Percentiles rank a stretch among this genome's conserved stretches.
Evolutionary conservation across 2,113 vertebrate species (phyloP).

Genomic region (rabbit (Oryctolagus cuniculus)): mOryCun1.1 NC_091450.1:38302501-38303000

Average conservation of each 20-base stretch:
- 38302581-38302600: background rate
- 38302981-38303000: background rate
- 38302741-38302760: background rate
- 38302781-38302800: background rate
- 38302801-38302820: background rate
- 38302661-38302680: background rate
- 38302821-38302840: background rate
- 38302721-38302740: too few relatives aligned
- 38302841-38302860: background rate
- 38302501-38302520: background rate
- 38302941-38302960: background rate
- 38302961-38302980: background rate
- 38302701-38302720: background rate
- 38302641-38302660: background rate
- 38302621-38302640: background rate
- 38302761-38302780: background rate
- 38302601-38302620: background rate
- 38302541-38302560: background rate
- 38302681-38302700: background rate
- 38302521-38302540: background rate
- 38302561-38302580: background rate
- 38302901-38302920: background rate
- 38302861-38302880: background rate
- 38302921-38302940: background rate
- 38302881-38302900: background rate